Conservation (phyloP, 2,113 vertebrate genomes). For the Mus spicilegus region DNA sequence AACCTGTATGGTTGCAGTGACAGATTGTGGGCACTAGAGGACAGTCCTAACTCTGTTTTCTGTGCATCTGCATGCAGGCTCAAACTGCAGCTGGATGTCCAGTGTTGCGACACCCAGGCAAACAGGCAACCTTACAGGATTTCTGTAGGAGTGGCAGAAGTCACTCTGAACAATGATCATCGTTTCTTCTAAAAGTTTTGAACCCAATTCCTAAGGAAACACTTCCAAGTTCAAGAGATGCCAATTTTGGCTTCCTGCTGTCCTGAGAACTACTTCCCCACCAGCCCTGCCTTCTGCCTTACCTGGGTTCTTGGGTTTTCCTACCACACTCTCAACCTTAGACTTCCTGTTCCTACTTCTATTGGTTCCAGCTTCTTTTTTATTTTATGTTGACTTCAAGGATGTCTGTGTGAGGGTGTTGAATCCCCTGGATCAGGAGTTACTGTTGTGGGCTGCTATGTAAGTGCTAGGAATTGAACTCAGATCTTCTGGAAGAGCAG, state of each 20-base stretch:
- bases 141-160: neutral
- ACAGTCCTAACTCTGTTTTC: conserved; percentile 27
- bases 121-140: neutral
- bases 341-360: neutral
- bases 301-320: neutral
- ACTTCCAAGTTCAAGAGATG: neutral
- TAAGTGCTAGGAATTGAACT: neutral
- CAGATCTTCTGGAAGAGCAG: neutral
- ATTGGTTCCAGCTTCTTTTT: neutral
- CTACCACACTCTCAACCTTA: neutral
- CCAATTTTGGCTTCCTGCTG: neutral
- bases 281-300: neutral
- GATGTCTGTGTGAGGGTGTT: no score
- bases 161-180: neutral
- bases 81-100: neutral
- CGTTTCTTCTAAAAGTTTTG: neutral
- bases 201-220: neutral
- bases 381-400: no score
- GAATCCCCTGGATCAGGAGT: no score
- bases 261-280: neutral
- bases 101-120: neutral
- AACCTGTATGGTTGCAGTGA: neutral
- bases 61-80: neutral
- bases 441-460: no score
- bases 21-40: conserved; percentile 54